Percentiles rank a stretch among this genome's conserved stretches.
phyloP scores from a whole-genome alignment of 2,113 vertebrate species.

The Clinocottus analis region DNA sequence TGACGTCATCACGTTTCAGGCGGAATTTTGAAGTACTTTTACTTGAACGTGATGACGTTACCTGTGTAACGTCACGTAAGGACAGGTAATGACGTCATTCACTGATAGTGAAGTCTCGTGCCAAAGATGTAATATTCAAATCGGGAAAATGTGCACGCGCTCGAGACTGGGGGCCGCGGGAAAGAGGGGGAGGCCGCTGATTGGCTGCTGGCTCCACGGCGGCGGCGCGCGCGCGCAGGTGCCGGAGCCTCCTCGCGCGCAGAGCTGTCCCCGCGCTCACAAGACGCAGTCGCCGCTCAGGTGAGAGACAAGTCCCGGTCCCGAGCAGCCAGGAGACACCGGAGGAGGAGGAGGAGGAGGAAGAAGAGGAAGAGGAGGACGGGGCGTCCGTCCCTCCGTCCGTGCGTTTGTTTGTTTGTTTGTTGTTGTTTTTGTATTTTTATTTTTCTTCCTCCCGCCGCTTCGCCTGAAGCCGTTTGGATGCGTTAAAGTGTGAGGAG shows the following conservation, averaged over 20 bases:
- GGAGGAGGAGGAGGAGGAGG: constrained; percentile 8
- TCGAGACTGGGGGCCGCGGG: constrained; percentile 74
- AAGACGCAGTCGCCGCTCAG: background rate
- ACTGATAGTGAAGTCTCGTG: constrained; percentile 50
- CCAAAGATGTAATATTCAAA: constrained; percentile 85
- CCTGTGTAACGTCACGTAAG: background rate
- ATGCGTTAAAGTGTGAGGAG: constrained; percentile 3
- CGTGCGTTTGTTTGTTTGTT: background rate
- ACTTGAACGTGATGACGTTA: background rate
- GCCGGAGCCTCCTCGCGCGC: constrained; percentile 72
- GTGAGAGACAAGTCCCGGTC: background rate
- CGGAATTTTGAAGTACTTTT: background rate
- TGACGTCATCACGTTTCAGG: too few species aligned
- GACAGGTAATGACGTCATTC: background rate
- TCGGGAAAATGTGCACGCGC: constrained; percentile 55
- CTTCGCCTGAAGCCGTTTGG: constrained; percentile 3
- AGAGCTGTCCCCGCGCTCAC: constrained; percentile 12
- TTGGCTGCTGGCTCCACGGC: constrained; percentile 32
- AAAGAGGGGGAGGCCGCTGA: constrained; percentile 36
- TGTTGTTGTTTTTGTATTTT: background rate
- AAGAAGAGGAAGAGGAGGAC: too few species aligned
- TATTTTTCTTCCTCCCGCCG: background rate
- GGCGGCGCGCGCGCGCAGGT: constrained; percentile 34
- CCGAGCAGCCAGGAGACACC: background rate
- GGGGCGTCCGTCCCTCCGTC: background rate